Evolutionary conservation across 1,140 invertebrate genomes (phyloP).

Genomic region (Drosophila willistoni): DNA sequence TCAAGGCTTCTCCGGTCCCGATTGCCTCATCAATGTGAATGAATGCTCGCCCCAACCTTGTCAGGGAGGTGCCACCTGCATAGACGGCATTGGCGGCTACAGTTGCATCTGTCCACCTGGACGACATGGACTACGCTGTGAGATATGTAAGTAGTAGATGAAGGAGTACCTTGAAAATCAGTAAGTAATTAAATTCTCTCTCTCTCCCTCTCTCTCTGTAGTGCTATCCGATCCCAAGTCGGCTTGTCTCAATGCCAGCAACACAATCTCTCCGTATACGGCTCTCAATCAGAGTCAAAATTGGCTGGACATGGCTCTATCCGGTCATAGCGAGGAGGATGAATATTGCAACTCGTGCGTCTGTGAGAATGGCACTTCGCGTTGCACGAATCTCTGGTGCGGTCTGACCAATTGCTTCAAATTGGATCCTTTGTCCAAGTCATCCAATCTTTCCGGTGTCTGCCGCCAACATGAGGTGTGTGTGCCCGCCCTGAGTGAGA

Average conservation of each 20-base stretch:
- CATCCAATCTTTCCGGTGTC: conserved; percentile 84
- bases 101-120: conserved; percentile 92
- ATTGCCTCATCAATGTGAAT: conserved; percentile 91
- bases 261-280: conserved; percentile 73
- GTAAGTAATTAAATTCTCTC: background rate
- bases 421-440: conserved; percentile 81
- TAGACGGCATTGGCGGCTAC: conserved; percentile 90
- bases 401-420: conserved; percentile 91
- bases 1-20: conserved; percentile 90
- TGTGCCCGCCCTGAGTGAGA: conserved; percentile 89
- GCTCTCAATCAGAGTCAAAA: conserved; percentile 69
- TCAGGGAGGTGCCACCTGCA: conserved; percentile 92
- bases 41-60: conserved; percentile 92
- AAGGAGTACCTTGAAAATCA: background rate
- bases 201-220: conserved; percentile 21
- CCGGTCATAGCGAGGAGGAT: conserved; percentile 85
- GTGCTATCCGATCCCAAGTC: conserved; percentile 82
- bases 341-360: conserved; percentile 93
- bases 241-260: conserved; percentile 68
- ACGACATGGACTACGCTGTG: conserved; percentile 88
- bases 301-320: conserved; percentile 62
- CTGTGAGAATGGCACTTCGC: conserved; percentile 89
- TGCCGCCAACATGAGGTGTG: conserved; percentile 85
- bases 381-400: conserved; percentile 94
- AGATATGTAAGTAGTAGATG: conserved; percentile 83